Evolutionary conservation across 2,797 vertebrate species (phyloP), one percentile per base, ranked within the genome.

Genomic region (Dallia pectoralis): DNA sequence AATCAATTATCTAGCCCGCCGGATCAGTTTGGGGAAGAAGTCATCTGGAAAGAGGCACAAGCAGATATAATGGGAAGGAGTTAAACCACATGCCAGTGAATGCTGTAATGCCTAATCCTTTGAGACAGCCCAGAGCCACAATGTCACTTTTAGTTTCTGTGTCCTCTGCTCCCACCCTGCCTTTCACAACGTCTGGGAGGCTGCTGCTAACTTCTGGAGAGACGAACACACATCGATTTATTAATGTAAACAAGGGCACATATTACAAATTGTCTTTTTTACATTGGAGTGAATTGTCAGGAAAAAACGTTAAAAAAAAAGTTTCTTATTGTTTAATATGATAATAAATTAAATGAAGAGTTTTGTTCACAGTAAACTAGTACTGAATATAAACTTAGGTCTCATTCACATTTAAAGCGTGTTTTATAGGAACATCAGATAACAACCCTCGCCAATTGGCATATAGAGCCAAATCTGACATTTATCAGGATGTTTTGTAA

Each of bases 21-120:
- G 85, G 90, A 93, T 93, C 91, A 85, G 89, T 93, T 92, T 91
- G 90, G 87, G 84, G 87, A 88, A 91, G 89, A 93, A 93, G 89
- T 93, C 92, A 93, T 93, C 91, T 93, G 92, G 93, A 93, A 94
- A 93, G 90, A 92, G 89, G 89, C 91, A 92, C 90, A 87, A 89
- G 91, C 88, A 91, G 90, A 92, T 92, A 89, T 91, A 93, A 93
- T 89, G 87, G 90, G 84, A 92, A 85, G 49, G 78, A 93, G 88
- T 85, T 90, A 90, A 87, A 91, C 89, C 91, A 90, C 90, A 90
- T 87, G 89, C 88, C 87, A 88, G 87, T 92, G 92, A 93, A 89
- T 83, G 91, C 91, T 93, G 91, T 93, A 92, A 89, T 88, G 85
- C 87, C 86, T 94, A 93, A 94, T 92, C 93, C 91, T 91, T 77